These are phyloP conservation scores for Girardia tigrina DNA, from an alignment of 2,888 invertebrate species.

Conservation along the genomic window DNA sequence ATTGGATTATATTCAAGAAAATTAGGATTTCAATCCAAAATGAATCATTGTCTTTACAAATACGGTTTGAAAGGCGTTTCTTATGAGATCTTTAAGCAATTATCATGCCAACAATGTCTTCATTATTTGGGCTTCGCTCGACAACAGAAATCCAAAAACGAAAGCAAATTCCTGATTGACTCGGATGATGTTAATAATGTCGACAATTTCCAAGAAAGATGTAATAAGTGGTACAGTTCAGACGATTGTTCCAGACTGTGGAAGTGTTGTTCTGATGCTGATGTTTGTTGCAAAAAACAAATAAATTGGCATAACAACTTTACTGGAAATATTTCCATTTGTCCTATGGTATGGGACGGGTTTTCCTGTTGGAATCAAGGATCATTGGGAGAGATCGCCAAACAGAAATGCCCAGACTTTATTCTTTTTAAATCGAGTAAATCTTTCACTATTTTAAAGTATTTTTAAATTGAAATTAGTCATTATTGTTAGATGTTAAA, in stretches of 20 bases:
- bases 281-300: background rate
- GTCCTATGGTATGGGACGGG: constrained; percentile 1
- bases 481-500: too few relatives aligned
- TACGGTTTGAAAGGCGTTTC: background rate
- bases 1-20: background rate
- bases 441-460: too few relatives aligned
- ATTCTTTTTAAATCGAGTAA: background rate
- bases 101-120: background rate
- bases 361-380: constrained; percentile 11
- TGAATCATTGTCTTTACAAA: background rate
- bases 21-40: background rate
- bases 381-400: background rate
- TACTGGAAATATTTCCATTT: background rate
- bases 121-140: background rate
- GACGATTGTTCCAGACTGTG: background rate
- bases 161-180: background rate
- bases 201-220: background rate
- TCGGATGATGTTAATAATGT: background rate
- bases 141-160: background rate
- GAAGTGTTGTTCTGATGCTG: background rate
- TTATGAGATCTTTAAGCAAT: background rate
- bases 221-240: background rate
- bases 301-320: background rate
- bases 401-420: background rate
- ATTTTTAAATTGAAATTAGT: too few relatives aligned